These are phyloP conservation scores for Tetragonula carbonaria DNA, from an alignment of 2,888 invertebrate genomes.

Conservation along the genomic window DNA sequence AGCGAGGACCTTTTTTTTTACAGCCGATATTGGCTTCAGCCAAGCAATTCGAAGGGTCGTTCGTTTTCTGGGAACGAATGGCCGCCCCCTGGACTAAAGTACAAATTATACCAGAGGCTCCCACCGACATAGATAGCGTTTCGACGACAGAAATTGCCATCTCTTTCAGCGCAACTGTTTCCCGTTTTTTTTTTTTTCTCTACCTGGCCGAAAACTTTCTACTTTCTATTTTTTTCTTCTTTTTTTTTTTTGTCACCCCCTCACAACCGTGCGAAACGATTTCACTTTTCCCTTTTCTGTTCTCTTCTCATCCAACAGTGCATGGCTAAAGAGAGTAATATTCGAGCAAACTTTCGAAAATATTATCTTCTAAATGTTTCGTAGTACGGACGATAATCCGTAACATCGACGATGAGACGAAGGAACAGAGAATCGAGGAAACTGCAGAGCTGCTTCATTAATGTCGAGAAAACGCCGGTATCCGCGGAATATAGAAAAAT, in stretches of 20 bases:
- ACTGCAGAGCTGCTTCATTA: conserved; percentile 41
- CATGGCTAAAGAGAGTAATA: not conserved
- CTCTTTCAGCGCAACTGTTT: conserved; percentile 26
- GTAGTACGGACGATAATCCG: too few species aligned
- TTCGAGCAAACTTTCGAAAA: not conserved
- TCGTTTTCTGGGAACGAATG: conserved; percentile 65
- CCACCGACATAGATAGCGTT: conserved; percentile 48
- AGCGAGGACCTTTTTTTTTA: conserved; percentile 61
- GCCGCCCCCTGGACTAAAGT: conserved; percentile 63
- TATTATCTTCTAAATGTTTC: not conserved
- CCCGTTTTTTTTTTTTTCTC: conserved; percentile 25
- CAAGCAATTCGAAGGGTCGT: conserved; percentile 64
- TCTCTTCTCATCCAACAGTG: too few species aligned
- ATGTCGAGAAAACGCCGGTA: not conserved
- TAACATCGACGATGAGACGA: not conserved
- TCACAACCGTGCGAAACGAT: conserved; percentile 18
- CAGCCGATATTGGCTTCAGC: conserved; percentile 55
- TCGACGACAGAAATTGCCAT: conserved; percentile 45
- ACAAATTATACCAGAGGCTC: conserved; percentile 66
- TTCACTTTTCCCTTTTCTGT: conserved; percentile 27
- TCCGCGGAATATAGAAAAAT: conserved; percentile 18
- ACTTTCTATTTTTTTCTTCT: conserved; percentile 62
- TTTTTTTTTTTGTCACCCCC: conserved; percentile 4
- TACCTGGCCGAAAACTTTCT: conserved; percentile 72
- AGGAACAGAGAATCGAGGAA: conserved; percentile 10